Base-by-base conservation (phyloP, 2,113 vertebrate genomes). In the Patagioenas fasciata region DNA sequence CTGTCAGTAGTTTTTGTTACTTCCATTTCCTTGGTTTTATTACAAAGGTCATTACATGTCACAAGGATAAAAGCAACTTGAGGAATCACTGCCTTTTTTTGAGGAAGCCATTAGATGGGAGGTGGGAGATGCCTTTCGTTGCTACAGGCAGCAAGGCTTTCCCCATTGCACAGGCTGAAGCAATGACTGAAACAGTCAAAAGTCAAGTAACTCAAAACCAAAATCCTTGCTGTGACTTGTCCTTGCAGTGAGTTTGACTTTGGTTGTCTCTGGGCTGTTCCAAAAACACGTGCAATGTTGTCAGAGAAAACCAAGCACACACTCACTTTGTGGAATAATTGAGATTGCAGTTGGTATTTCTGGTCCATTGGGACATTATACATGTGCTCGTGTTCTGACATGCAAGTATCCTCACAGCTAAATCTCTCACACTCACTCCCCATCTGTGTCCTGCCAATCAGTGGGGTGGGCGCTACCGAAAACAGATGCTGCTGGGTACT, bases 321-420 rank as follows among this genome's bases (percentile, higher is more conserved):
- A 0, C 20, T 86, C 38, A 3, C 10, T 1, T 4, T 7, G 31
- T 8, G 34, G 47, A 25, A n/a, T 62, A 81, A 85, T 42, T 71
- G 53, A 40, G 81, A 56, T 8, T 42, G 42, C 26, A 57, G 73
- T 25, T 4, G 5, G n/a, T 29, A 64, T 64, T 78, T 47, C 42
- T 26, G 26, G 1, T 94, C 91, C 0, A 0, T 40, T 32, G 42
- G 31, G 72, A 73, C 77, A 17, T 67, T 31, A 4, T 13, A 2
- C 3, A 14, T 44, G 64, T 80, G 28, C 29, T 74, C 2, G 0
- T 29, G 47, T 61, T 60, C 1, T 2, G 29, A 60, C 40, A 34
- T 5, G 38, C 48, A 70, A 75, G 53, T 21, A 54, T 74, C 19
- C 16, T 74, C 53, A 42, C 23, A 40, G 31, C 7, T 25, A 34